Evolutionary conservation across 2,888 invertebrate genomes (phyloP), one percentile per base, ranked within the genome.

Genomic region (Acrobasis repandana): DNA sequence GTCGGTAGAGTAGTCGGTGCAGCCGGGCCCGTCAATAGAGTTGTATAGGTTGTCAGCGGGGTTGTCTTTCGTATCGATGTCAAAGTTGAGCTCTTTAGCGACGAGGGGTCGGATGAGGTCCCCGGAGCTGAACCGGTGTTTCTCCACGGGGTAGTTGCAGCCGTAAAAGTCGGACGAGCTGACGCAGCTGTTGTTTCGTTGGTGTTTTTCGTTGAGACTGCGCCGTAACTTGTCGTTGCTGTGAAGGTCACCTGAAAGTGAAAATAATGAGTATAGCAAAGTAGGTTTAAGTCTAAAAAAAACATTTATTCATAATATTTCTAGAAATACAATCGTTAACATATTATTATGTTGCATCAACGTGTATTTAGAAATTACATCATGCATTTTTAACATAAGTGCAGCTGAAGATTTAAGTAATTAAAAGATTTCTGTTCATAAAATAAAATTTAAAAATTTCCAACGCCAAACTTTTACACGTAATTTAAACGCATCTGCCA

Each of bases 91-190:
- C 69, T 92, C 91, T 56, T 80, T 86, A 10, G 92, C 92, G 8
- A 90, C 90, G 0, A 92, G 83, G 1, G 93, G 92, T 28, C 92
- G 80, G n/a, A 85, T 82, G 6, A 93, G 72, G 51, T 92, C 93
- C 0, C 92, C 92, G 33, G 93, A 93, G 62, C 93, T 92, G 65
- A 92, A 92, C 61, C 93, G 74, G 69, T 91, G 92, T 64, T 92
- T 92, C 59, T 93, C 93, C 1, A 93, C 92, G 1, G 93, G 93
- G 63, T 93, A 93, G 76, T 93, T 93, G 76, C 93, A 93, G 0
- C 93, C 93, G 73, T 93, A 93, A 76, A 93, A 93, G 70, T 93
- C 93, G 0, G 93, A 93, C 0, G 93, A 93, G 63, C 90, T 93
- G 33, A 93, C 93, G 66, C 93, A 93, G 67, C 93, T 93, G 75